Conservation (phyloP, 2,888 invertebrate genomes). For the Patella depressa region DNA sequence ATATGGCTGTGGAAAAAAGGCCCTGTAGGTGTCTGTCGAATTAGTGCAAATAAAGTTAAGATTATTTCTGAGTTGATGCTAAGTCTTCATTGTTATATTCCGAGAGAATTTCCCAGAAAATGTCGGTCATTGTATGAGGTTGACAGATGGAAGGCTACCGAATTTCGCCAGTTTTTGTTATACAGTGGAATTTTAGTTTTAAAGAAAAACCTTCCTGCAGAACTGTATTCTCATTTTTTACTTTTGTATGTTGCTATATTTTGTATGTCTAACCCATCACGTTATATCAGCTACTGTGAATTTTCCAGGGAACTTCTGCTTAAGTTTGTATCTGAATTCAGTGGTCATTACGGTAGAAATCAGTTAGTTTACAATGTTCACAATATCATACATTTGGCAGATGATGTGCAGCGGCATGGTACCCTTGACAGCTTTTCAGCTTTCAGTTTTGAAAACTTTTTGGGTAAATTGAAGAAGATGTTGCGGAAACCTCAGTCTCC, state of each 20-base stretch:
- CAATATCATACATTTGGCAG: constrained; percentile 14
- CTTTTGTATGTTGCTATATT: constrained; percentile 42
- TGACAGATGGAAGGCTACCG: constrained; percentile 56
- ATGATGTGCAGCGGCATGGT: constrained; percentile 11
- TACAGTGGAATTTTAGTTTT: constrained; percentile 51
- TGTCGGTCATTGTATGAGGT: constrained; percentile 41
- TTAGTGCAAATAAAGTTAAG: constrained; percentile 8
- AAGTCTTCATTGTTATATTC: constrained; percentile 28
- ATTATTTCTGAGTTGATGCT: constrained; percentile 37
- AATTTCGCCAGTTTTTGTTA: constrained; percentile 52
- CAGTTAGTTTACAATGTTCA: constrained; percentile 20
- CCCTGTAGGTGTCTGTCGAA: constrained; percentile 12
- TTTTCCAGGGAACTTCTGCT: constrained; percentile 36
- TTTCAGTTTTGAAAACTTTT: neutral
- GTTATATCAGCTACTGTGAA: constrained; percentile 19
- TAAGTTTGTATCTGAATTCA: constrained; percentile 36
- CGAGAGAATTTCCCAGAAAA: constrained; percentile 47
- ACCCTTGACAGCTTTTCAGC: neutral
- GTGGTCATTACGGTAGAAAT: constrained; percentile 30
- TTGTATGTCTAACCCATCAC: constrained; percentile 33
- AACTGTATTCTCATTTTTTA: constrained; percentile 45
- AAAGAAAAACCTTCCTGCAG: constrained; percentile 26
- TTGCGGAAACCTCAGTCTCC: neutral
- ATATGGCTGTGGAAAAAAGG: constrained; percentile 37
- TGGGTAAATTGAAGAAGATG: neutral